These are phyloP conservation scores for Andrena cerasifolii DNA, from an alignment of 1,140 invertebrate species.

Conservation along the genomic window DNA sequence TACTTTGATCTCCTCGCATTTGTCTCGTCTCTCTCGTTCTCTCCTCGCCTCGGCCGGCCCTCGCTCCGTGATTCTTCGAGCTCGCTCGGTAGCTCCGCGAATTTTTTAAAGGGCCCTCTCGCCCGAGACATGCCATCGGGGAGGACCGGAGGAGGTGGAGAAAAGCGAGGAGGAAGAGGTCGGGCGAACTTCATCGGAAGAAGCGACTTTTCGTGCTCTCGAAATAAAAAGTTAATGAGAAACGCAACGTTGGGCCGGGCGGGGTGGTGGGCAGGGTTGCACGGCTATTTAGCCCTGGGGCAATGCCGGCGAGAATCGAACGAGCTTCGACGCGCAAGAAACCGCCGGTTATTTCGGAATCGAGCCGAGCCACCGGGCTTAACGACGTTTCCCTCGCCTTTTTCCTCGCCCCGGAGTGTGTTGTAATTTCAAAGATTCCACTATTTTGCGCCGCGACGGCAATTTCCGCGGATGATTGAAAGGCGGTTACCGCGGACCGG, in stretches of 20 bases:
- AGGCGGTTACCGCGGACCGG: constrained; percentile 33
- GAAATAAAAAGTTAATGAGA: constrained; percentile 82
- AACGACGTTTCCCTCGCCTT: constrained; percentile 50
- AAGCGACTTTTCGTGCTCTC: constrained; percentile 74
- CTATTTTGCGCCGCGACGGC: constrained; percentile 35
- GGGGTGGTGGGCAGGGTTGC: constrained; percentile 14
- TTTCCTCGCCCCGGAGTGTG: constrained; percentile 31
- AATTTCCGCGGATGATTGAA: constrained; percentile 55
- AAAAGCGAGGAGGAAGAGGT: constrained; percentile 1
- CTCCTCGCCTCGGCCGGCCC: background rate
- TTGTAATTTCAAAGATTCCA: constrained; percentile 53
- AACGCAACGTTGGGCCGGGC: too few species aligned
- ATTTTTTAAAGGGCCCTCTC: constrained; percentile 47
- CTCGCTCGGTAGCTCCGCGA: constrained; percentile 55
- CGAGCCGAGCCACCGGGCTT: constrained; percentile 55
- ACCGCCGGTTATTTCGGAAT: constrained; percentile 66
- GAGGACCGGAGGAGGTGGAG: background rate
- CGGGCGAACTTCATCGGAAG: constrained; percentile 70
- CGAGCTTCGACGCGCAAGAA: constrained; percentile 58
- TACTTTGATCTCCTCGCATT: constrained; percentile 77
- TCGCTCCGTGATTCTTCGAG: constrained; percentile 32
- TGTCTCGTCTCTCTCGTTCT: constrained; percentile 49
- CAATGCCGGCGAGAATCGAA: constrained; percentile 50
- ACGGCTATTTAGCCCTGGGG: constrained; percentile 71
- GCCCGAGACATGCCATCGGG: background rate